Conservation (phyloP, 2,888 invertebrate species). For the Drosophila cognata region DNA sequence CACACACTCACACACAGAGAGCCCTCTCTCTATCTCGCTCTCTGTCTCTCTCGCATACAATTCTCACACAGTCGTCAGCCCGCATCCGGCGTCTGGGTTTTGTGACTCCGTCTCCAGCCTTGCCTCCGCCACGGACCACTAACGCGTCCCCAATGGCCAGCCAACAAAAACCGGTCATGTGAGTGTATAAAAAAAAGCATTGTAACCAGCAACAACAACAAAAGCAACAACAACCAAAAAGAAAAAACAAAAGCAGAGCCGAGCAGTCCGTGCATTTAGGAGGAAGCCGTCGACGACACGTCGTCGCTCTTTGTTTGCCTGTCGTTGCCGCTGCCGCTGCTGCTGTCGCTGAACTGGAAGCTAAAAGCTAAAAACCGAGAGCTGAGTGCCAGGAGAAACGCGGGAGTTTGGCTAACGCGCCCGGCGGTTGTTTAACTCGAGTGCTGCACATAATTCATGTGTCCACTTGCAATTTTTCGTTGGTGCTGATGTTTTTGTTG, state of each 20-base stretch:
- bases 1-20: not conserved
- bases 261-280: constrained; percentile 76
- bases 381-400: constrained; percentile 13
- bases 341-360: constrained; percentile 28
- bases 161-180: constrained; percentile 74
- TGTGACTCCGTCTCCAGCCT: constrained; percentile 1
- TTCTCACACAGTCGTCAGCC: constrained; percentile 36
- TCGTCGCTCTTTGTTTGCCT: constrained; percentile 68
- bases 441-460: constrained; percentile 81
- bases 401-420: constrained; percentile 47
- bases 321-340: constrained; percentile 16
- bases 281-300: constrained; percentile 51
- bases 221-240: constrained; percentile 26
- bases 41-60: not conserved
- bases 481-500: constrained; percentile 14
- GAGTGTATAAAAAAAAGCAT: constrained; percentile 64
- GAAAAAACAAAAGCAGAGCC: constrained; percentile 27
- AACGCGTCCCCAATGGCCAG: constrained; percentile 81
- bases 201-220: constrained; percentile 28
- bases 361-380: constrained; percentile 33
- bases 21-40: not conserved
- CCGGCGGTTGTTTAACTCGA: constrained; percentile 79
- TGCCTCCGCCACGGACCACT: constrained; percentile 70
- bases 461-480: constrained; percentile 81
- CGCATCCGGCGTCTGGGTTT: constrained; percentile 48